Evolutionary conservation across 2,888 invertebrate species (phyloP), one percentile per base, ranked within the genome.

Genomic region (Lepidonotus clava): DNA sequence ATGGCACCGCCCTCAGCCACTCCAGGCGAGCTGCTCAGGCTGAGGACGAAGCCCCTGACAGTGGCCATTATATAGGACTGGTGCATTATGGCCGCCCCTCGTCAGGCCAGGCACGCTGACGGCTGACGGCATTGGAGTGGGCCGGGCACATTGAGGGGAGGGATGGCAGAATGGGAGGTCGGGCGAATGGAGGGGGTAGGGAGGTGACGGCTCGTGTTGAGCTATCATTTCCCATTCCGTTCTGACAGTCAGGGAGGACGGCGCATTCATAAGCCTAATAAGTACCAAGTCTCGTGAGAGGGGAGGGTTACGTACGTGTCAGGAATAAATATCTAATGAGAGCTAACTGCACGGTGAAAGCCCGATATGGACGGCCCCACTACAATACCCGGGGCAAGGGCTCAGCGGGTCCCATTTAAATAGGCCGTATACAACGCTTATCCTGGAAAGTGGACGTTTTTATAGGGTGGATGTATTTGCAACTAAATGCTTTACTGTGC

Each of bases 301-400:
- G 24, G 24, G 28, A 28, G 61, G 61, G 61, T 28, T 61, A 28
- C 71, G 71, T 71, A 71, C 24, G 71, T 71, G 71, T 71, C 21
- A 36, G 71, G 36, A 71, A 71, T 71, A 71, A 34, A 71, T 71
- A 71, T 71, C 71, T 71, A 18, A 71, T 71, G 71, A 71, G 71
- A 38, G 71, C 36, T 34, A 36, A 71, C 34, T 71, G 71, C 18
- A 38, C 6, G 14, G 36, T 11, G 71, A 36, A 38, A 11, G 36
- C 36, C 38, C 14, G 5, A 5, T 38, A 34, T 21, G n/a, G n/a
- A n/a, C n/a, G n/a, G n/a, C n/a, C n/a, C n/a, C n/a, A n/a, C n/a
- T n/a, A n/a, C n/a, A n/a, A n/a, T n/a, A n/a, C n/a, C n/a, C n/a
- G n/a, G n/a, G n/a, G n/a, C n/a, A n/a, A n/a, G n/a, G n/a, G n/a